Conservation (phyloP, 1,140 invertebrate species). For the Anoplophora glabripennis region DNA sequence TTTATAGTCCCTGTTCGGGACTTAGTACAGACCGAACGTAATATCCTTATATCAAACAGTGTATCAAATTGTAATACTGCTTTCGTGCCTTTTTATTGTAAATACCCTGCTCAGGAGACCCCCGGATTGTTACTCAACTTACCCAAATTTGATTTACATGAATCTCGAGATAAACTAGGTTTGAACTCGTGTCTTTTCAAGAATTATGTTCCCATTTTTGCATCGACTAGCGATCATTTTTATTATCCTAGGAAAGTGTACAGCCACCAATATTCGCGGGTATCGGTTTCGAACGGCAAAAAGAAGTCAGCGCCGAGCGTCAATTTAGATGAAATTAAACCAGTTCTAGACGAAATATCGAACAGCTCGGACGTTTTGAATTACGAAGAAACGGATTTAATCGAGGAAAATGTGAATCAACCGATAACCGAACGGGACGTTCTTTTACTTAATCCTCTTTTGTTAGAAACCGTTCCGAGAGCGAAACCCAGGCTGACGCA, state of each 20-base stretch:
- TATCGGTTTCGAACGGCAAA: too few species aligned
- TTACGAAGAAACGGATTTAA: too few species aligned
- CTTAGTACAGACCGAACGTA: conserved; percentile 19
- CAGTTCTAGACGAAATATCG: neutral
- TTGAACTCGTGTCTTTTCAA: conserved; percentile 11
- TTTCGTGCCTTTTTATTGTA: conserved; percentile 29
- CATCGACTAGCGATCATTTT: neutral
- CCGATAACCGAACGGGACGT: conserved; percentile 32
- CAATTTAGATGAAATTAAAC: neutral
- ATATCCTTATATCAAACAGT: conserved; percentile 19
- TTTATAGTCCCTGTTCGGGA: conserved; percentile 20
- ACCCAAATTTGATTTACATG: conserved; percentile 10
- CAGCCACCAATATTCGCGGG: too few species aligned
- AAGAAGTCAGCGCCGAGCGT: too few species aligned
- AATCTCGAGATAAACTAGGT: neutral
- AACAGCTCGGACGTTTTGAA: neutral
- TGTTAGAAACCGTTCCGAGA: conserved; percentile 40
- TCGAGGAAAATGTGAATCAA: neutral
- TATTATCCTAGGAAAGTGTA: neutral
- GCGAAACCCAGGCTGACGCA: conserved; percentile 41
- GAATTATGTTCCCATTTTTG: conserved; percentile 16
- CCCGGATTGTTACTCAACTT: conserved; percentile 16
- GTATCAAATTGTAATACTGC: conserved; percentile 9
- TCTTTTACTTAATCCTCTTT: conserved; percentile 52
- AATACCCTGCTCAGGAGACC: conserved; percentile 17